phyloP scores from a whole-genome alignment of 2,113 vertebrate species.

The Microcebus murinus region DNA sequence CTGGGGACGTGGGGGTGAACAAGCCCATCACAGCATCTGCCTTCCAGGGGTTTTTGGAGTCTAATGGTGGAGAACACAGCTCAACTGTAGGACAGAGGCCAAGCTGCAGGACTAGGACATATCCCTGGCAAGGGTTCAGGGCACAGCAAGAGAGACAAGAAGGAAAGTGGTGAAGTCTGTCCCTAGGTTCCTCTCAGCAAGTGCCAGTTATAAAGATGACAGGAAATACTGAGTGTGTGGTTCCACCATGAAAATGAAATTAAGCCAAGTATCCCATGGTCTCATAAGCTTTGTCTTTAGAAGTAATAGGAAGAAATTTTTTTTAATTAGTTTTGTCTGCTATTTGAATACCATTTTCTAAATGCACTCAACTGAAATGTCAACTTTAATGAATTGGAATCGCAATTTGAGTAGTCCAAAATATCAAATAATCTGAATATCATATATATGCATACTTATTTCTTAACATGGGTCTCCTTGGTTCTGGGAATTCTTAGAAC shows the following conservation, averaged over 20 bases:
- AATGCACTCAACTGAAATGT: neutral
- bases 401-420: neutral
- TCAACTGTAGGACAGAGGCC: neutral
- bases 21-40: no score
- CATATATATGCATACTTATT: neutral
- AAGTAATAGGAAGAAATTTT: slow-evolving; percentile 1
- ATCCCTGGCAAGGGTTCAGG: neutral
- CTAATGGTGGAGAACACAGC: no score
- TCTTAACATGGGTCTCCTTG: neutral
- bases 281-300: neutral
- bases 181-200: neutral
- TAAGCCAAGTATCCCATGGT: neutral
- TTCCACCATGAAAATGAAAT: slow-evolving; percentile 14
- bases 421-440: neutral
- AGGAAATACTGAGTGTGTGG: neutral
- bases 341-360: slow-evolving; percentile 5
- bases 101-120: neutral
- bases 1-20: neutral
- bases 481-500: neutral
- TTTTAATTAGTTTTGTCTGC: slow-evolving; percentile 53
- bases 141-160: neutral
- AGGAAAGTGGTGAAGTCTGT: neutral
- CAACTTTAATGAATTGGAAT: neutral
- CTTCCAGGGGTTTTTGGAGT: neutral
- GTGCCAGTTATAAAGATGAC: neutral